Conservation (phyloP, 2,888 invertebrate species). For the Stenodera caucasica region DNA sequence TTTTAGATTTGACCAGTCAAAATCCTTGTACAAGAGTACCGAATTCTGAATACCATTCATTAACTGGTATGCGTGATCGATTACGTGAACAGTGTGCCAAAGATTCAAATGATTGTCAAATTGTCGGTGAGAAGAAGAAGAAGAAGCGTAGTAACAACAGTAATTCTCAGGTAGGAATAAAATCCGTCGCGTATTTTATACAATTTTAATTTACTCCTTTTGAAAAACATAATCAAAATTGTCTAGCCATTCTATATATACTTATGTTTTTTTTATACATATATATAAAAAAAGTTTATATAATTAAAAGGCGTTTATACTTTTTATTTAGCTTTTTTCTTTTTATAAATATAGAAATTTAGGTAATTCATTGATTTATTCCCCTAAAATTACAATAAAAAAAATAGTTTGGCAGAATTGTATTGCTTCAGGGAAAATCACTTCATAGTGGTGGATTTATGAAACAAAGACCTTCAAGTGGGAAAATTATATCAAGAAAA, state of each 20-base stretch:
- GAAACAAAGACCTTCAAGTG: slow-evolving; percentile 41
- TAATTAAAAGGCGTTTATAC: neutral
- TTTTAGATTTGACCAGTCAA: slow-evolving; percentile 77
- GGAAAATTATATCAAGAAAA: slow-evolving; percentile 36
- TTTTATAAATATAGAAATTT: too few species aligned
- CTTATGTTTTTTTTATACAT: neutral
- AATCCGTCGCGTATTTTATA: slow-evolving; percentile 29
- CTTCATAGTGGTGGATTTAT: slow-evolving; percentile 38
- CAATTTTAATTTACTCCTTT: slow-evolving; percentile 19
- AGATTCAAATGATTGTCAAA: slow-evolving; percentile 34
- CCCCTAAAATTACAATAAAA: neutral
- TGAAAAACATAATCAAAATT: slow-evolving; percentile 19
- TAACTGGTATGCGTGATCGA: slow-evolving; percentile 69
- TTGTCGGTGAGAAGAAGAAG: slow-evolving; percentile 1
- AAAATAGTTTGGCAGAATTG: slow-evolving; percentile 46
- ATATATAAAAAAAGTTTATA: neutral
- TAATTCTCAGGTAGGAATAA: slow-evolving; percentile 49
- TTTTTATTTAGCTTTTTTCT: neutral
- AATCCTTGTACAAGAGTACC: slow-evolving; percentile 82
- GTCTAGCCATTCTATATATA: slow-evolving; percentile 2
- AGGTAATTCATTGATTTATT: neutral
- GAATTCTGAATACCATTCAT: slow-evolving; percentile 76
- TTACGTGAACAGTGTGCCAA: slow-evolving; percentile 54
- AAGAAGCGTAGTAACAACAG: slow-evolving; percentile 35
- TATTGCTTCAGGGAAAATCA: slow-evolving; percentile 51